phyloP scores from a whole-genome alignment of 2,113 vertebrate species.

The Embiotoca jacksoni region DNA sequence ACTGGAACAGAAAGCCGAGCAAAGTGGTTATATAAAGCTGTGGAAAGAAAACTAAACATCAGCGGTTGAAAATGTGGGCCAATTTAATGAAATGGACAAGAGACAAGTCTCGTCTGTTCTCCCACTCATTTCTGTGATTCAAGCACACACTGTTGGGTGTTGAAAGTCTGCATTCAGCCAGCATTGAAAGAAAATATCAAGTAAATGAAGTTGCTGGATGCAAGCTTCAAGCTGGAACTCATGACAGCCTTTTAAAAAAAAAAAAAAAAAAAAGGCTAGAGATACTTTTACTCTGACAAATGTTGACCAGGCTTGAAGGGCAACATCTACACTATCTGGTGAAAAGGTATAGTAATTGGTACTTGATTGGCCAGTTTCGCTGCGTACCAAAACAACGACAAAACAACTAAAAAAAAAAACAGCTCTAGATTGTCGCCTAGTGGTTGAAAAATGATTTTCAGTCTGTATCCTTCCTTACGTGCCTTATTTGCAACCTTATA shows the following conservation, averaged over 20 bases:
- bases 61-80: not conserved
- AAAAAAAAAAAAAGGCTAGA: conserved; percentile 3
- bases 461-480: not conserved
- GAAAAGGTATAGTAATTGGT: no score
- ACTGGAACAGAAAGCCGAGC: not conserved
- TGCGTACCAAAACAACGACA: not conserved
- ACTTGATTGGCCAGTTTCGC: not conserved
- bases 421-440: not conserved
- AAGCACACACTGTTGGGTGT: not conserved
- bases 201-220: conserved; percentile 15
- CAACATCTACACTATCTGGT: not conserved
- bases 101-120: conserved; percentile 1
- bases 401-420: not conserved
- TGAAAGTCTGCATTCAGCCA: not conserved
- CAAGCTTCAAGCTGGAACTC: not conserved
- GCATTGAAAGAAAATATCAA: not conserved
- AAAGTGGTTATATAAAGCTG: not conserved
- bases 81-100: conserved; percentile 2
- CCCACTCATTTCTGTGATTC: conserved; percentile 6
- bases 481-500: not conserved
- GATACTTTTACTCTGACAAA: not conserved
- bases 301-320: not conserved
- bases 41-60: not conserved
- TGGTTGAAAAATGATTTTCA: not conserved
- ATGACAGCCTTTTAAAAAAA: not conserved